Conservation (phyloP, 2,888 invertebrate species). For the Oegoconia quadripuncta region DNA sequence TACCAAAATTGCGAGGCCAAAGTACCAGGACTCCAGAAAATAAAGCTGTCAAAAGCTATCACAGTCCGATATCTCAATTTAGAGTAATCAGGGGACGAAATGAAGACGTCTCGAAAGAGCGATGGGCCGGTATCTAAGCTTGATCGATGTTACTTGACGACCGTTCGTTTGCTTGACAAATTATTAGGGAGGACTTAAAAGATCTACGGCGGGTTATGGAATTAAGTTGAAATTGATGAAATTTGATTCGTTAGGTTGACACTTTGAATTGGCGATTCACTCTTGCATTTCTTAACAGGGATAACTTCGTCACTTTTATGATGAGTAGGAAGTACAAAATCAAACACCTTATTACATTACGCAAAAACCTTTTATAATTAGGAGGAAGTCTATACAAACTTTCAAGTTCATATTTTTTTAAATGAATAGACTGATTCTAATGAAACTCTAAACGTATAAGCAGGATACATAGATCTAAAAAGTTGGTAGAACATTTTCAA, state of each 20-base stretch:
- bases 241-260: neutral
- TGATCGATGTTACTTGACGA: conserved; percentile 17
- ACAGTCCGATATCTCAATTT: conserved; percentile 17
- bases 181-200: conserved; percentile 9
- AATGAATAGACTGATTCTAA: too few species aligned
- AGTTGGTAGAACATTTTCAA: too few species aligned
- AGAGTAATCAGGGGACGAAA: conserved; percentile 28
- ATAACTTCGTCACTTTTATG: neutral
- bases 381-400: too few species aligned
- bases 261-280: neutral
- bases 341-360: too few species aligned
- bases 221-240: conserved; percentile 3
- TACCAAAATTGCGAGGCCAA: too few species aligned
- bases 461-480: too few species aligned
- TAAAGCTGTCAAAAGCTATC: neutral
- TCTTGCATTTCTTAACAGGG: neutral
- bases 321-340: too few species aligned
- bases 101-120: conserved; percentile 16
- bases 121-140: conserved; percentile 11
- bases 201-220: neutral
- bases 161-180: conserved; percentile 8
- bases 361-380: too few species aligned
- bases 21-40: too few species aligned
- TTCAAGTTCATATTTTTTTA: too few species aligned
- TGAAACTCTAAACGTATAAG: too few species aligned